Conservation (phyloP, 2,888 invertebrate genomes). For the Crematogaster levior region DNA sequence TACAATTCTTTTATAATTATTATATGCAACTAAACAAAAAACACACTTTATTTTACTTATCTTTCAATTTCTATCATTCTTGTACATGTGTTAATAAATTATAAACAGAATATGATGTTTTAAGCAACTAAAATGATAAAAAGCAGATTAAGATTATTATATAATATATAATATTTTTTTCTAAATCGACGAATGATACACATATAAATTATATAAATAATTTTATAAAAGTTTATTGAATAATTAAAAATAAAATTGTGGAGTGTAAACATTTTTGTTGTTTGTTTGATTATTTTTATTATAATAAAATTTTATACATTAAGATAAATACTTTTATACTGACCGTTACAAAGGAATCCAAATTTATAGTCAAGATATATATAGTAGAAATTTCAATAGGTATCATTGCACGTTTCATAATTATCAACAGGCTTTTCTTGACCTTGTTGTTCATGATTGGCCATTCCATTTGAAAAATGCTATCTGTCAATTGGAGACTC, state of each 20-base stretch:
- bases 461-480: conserved; percentile 71
- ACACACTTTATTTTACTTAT: neutral
- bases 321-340: conserved; percentile 43
- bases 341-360: conserved; percentile 68
- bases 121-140: conserved; percentile 33
- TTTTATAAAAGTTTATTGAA: neutral
- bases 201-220: neutral
- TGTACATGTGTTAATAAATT: conserved; percentile 7
- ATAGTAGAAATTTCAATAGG: conserved; percentile 65
- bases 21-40: neutral
- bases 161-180: neutral
- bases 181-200: neutral
- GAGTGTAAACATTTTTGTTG: neutral
- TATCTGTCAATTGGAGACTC: conserved; percentile 62
- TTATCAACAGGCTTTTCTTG: conserved; percentile 57
- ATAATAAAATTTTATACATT: neutral
- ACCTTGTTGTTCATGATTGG: conserved; percentile 7
- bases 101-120: conserved; percentile 38
- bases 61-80: neutral
- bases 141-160: neutral
- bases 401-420: conserved; percentile 62
- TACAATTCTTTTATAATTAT: neutral
- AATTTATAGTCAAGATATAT: conserved; percentile 61
- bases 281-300: neutral
- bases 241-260: neutral